Evolutionary conservation across 2,113 vertebrate species (phyloP).

Genomic region (Thymallus thymallus): DNA sequence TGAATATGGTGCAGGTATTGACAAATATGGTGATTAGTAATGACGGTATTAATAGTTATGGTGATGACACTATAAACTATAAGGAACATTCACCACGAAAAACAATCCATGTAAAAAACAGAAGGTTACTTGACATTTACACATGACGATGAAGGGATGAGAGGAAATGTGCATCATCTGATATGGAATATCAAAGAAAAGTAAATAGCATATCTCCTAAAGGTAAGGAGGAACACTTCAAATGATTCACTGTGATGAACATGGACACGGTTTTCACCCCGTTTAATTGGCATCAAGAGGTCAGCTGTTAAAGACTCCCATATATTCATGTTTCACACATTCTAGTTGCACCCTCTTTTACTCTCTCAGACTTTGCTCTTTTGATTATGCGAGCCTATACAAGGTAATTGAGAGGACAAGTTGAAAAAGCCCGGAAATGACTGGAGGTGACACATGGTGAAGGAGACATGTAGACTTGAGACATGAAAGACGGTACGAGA

Average conservation of each 20-base stretch:
- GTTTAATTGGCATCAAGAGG: constrained; percentile 65
- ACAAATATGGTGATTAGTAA: constrained; percentile 29
- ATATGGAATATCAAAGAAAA: constrained; percentile 53
- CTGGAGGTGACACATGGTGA: constrained; percentile 60
- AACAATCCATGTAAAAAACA: too few relatives aligned
- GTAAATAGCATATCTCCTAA: constrained; percentile 37
- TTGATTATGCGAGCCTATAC: constrained; percentile 37
- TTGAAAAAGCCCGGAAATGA: constrained; percentile 48
- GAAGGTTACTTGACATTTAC: too few relatives aligned
- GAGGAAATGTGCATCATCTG: constrained; percentile 26
- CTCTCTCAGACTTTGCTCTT: constrained; percentile 47
- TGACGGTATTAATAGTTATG: constrained; percentile 22
- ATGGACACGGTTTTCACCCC: constrained; percentile 18
- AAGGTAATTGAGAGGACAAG: constrained; percentile 58
- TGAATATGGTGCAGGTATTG: constrained; percentile 32
- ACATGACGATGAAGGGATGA: constrained; percentile 17
- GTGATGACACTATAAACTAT: constrained; percentile 28
- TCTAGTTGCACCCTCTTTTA: constrained; percentile 50
- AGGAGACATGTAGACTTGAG: constrained; percentile 60
- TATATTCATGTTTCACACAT: constrained; percentile 27
- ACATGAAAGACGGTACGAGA: constrained; percentile 60
- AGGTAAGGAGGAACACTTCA: constrained; percentile 43
- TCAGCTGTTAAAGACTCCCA: constrained; percentile 35
- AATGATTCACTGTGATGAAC: constrained; percentile 36
- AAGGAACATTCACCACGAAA: too few relatives aligned